Base-by-base conservation (phyloP, 30 jellyfish, hydroid and myxozoan genomes). In the Cassiopea andromeda region DNA sequence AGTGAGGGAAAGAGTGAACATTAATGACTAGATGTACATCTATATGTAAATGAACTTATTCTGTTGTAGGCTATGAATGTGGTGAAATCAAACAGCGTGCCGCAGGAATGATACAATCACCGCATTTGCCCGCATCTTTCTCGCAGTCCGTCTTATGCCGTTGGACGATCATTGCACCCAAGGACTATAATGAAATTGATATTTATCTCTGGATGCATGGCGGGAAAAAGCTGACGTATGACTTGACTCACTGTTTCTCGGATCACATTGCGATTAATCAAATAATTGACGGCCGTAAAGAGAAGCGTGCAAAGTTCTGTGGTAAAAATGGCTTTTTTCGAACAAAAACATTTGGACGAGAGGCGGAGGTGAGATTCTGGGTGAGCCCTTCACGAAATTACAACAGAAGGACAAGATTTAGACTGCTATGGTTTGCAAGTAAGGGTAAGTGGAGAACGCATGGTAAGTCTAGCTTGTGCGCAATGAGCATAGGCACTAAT, bases 291-390 rank as follows among this genome's bases (percentile, higher is more conserved):
- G 96, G 96, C 1, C 81, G 83, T 47, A 61, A 46, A 73, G 92
- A 89, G 69, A 89, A 69, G 38, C 46, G 90, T 43, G 96, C 46
- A 16, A 72, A 74, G 61, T 89, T 69, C 48, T 89, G 96, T 78
- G 96, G 96, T 1, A 81, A 81, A 48, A 82, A 89, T 59, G 96
- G 96, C 15, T 75, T 81, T 43, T 89, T 89, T 71, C 71, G 81
- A 68, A 89, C 96, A 3, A 77, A 84, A 58, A 81, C 96, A 46
- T 78, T 78, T 81, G 96, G 96, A 43, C 72, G 96, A 45, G 89
- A 89, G 81, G 96, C 89, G 18, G 93, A 86, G 60, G 78, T 86
- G 38, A 60, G 93, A 64, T 86, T 86, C 78, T 86, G 93, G 93
- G 78, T 76, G 49, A 86, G 93, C 17, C 93, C 93, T 1, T 27